Evolutionary conservation across 2,888 invertebrate genomes (phyloP), one percentile per base, ranked within the genome.

Genomic region (Bembecia ichneumoniformis): DNA sequence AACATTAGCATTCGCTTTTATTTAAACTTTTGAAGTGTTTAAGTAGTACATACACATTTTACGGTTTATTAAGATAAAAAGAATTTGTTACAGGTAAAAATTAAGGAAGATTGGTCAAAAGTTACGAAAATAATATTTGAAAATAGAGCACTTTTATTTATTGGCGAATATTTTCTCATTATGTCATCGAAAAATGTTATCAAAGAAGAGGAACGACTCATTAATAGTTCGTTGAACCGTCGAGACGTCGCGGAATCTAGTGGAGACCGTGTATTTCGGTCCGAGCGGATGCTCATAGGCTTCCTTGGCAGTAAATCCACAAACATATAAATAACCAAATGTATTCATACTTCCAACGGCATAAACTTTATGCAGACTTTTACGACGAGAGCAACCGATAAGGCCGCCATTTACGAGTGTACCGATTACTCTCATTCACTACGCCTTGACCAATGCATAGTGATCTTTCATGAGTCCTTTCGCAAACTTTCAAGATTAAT

Each of bases 221-320:
- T 44, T 44, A 46, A 57, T 64, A 71, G 83, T 76, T 79, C 83
- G 70, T 80, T 76, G 74, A 81, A 80, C 83, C 74, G 64, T 48
- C 76, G 76, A 77, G 86, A 82, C 84, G 84, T 80, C 83, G 82
- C 79, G 84, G 86, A 84, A 86, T 86, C 80, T 77, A 80, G 75
- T 71, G 64, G 68, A 63, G 70, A 62, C 44, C 63, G 75, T 61
- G 77, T 86, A 86, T 86, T 86, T 86, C 68, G 71, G 84, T 81
- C 69, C 64, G 59, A 60, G 58, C 82, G 81, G 80, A 80, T 76
- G 74, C 76, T 66, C 74, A 66, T 74, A 77, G 77, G 73, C 76
- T 78, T 78, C 76, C 74, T 75, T 72, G 73, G 65, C 71, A 68
- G 68, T 76, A 76, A 77, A 78, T 78, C 77, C 76, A 76, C 76